Evolutionary conservation across 2,888 invertebrate species (phyloP).

Genomic region (Caenorhabditis sp.): DNA sequence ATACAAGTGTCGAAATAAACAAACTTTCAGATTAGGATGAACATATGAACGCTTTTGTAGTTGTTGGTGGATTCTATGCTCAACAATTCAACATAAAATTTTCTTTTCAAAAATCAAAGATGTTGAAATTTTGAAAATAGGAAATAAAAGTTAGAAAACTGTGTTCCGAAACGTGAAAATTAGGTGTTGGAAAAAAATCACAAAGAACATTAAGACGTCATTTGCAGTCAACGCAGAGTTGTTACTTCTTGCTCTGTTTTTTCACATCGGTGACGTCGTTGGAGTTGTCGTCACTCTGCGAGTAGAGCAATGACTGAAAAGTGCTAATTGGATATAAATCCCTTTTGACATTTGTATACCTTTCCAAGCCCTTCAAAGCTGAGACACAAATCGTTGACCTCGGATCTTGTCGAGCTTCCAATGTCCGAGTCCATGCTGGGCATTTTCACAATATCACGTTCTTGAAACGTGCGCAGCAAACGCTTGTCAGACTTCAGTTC

Average conservation of each 20-base stretch:
- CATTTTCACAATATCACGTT: constrained; percentile 71
- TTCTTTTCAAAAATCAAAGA: too few species aligned
- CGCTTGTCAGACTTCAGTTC: constrained; percentile 70
- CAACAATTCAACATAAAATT: too few species aligned
- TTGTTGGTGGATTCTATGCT: too few species aligned
- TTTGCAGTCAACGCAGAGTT: too few species aligned
- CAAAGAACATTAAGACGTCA: neutral
- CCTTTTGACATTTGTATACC: constrained; percentile 31
- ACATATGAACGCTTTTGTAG: too few species aligned
- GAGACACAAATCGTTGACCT: constrained; percentile 54
- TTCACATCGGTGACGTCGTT: constrained; percentile 42
- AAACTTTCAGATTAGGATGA: too few species aligned
- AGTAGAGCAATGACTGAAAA: constrained; percentile 57
- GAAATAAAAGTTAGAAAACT: too few species aligned
- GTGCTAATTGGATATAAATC: constrained; percentile 27
- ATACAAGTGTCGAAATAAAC: too few species aligned
- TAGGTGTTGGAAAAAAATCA: too few species aligned
- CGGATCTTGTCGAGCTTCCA: constrained; percentile 38
- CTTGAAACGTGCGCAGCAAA: constrained; percentile 67
- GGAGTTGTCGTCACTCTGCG: constrained; percentile 29
- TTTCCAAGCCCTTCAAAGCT: constrained; percentile 60
- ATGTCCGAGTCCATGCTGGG: constrained; percentile 72
- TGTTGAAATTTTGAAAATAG: too few species aligned
- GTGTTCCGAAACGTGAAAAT: too few species aligned
- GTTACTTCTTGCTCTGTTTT: constrained; percentile 31